phyloP scores from a whole-genome alignment of 2,113 vertebrate species.

The Halichoeres trimaculatus region DNA sequence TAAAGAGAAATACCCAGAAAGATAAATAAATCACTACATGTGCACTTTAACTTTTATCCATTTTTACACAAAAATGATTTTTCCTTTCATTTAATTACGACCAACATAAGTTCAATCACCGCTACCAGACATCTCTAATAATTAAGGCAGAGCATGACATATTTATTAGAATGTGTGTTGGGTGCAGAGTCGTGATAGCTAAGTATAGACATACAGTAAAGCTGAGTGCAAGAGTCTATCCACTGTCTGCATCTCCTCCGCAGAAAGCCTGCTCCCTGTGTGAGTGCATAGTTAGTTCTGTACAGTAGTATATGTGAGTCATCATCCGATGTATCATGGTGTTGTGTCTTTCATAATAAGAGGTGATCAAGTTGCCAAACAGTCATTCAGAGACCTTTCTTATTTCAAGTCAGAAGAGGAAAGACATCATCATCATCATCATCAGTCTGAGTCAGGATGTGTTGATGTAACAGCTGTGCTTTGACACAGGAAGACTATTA shows the following conservation, averaged over 20 bases:
- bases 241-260: constrained; percentile 40
- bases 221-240: constrained; percentile 45
- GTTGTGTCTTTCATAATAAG: constrained; percentile 50
- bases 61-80: constrained; percentile 15
- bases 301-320: constrained; percentile 52
- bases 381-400: constrained; percentile 8
- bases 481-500: constrained; percentile 19
- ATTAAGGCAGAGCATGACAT: constrained; percentile 8
- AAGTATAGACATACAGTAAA: constrained; percentile 55
- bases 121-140: constrained; percentile 14
- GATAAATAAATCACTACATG: background rate
- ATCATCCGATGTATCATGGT: constrained; percentile 41
- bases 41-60: background rate
- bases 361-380: constrained; percentile 38
- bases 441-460: constrained; percentile 13
- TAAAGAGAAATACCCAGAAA: constrained; percentile 1
- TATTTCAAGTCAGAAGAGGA: constrained; percentile 13
- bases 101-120: constrained; percentile 10
- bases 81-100: constrained; percentile 5
- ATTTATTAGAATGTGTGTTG: constrained; percentile 36
- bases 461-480: constrained; percentile 14
- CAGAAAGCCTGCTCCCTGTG: constrained; percentile 25
- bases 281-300: constrained; percentile 36
- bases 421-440: no score
- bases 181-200: constrained; percentile 60